Percentiles rank a stretch among this genome's conserved stretches.
Conservation (phyloP, 2,113 vertebrate species). For the Vulpes vulpes region DNA sequence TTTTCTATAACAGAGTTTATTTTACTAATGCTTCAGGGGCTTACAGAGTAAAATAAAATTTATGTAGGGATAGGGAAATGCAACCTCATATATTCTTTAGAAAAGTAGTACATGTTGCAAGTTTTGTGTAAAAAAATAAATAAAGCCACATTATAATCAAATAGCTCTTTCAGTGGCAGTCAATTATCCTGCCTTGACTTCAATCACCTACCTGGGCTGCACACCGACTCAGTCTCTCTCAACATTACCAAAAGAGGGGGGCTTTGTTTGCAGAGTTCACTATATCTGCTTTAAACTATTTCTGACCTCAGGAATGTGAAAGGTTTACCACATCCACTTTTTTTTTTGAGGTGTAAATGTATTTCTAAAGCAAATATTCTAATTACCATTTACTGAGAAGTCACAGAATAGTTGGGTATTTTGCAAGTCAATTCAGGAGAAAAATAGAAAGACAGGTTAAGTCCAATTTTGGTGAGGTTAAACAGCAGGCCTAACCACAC, state of each 20-base stretch:
- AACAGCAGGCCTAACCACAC: constrained; percentile 84
- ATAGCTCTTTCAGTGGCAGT: constrained; percentile 18
- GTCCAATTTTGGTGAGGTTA: constrained; percentile 75
- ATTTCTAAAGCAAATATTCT: constrained; percentile 75
- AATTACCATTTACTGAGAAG: constrained; percentile 78
- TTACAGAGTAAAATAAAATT: background rate
- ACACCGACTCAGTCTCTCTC: background rate
- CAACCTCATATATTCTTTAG: background rate
- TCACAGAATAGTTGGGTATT: constrained; percentile 82
- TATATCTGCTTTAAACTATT: constrained; percentile 34
- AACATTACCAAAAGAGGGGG: background rate
- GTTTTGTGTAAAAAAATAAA: background rate
- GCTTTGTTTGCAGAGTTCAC: constrained; percentile 55
- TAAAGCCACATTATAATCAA: constrained; percentile 16
- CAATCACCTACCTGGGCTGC: background rate
- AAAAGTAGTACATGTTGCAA: background rate
- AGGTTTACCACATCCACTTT: constrained; percentile 68
- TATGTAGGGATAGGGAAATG: background rate
- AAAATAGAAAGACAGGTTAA: constrained; percentile 78
- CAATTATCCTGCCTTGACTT: constrained; percentile 7
- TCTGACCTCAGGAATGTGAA: constrained; percentile 77
- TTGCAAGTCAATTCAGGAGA: constrained; percentile 86
- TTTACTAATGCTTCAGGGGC: background rate
- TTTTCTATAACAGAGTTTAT: background rate
- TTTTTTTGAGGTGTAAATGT: constrained; percentile 87